Percentiles rank a stretch among this genome's conserved stretches.
phyloP scores from a whole-genome alignment of 2,888 invertebrate species.

The Stenolophus ochropezus region DNA sequence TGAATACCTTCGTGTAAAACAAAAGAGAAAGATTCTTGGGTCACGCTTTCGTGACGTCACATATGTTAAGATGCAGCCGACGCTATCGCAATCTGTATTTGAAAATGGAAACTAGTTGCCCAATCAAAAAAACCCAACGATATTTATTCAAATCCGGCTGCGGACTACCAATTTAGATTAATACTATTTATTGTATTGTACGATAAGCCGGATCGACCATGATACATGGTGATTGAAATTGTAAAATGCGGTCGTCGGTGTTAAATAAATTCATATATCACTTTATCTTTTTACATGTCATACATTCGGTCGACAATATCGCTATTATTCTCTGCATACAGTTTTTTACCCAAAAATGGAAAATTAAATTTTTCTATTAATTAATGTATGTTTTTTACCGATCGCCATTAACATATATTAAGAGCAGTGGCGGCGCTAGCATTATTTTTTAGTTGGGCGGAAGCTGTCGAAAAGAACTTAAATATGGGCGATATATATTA shows the following conservation, averaged over 20 bases:
- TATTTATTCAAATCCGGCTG: slow-evolving; percentile 30
- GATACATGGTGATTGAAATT: slow-evolving; percentile 20
- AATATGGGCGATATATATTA: no score
- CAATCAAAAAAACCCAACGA: slow-evolving; percentile 23
- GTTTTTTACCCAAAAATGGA: no score
- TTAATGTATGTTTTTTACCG: no score
- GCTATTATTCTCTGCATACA: neutral
- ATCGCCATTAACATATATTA: no score
- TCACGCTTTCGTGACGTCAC: slow-evolving; percentile 24
- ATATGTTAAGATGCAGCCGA: neutral
- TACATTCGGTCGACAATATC: neutral
- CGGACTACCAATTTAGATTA: slow-evolving; percentile 26
- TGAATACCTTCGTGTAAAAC: neutral
- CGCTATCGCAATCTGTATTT: neutral
- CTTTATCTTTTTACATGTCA: neutral
- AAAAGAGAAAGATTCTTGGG: slow-evolving; percentile 8
- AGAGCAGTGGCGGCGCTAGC: no score
- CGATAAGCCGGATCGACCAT: neutral
- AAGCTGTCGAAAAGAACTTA: no score
- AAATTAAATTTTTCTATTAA: no score
- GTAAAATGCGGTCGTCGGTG: neutral
- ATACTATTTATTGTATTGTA: slow-evolving; percentile 29
- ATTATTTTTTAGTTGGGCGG: no score
- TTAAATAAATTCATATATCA: slow-evolving; percentile 4
- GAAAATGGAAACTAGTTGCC: neutral